Evolutionary conservation across 2,888 invertebrate species (phyloP).

Genomic region (Dendrolimus houi): DNA sequence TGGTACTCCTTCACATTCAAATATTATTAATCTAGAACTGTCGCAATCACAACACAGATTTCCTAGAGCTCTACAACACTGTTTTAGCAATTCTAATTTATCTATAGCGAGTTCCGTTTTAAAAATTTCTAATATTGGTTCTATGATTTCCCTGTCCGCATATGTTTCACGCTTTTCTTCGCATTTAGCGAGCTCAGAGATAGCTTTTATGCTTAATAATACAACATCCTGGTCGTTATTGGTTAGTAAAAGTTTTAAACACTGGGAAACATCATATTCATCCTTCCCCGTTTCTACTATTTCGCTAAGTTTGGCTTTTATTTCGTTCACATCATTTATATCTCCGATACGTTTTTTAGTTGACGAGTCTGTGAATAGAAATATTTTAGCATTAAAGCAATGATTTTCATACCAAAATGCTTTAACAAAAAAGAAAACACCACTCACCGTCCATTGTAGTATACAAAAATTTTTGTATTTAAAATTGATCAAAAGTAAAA

Average conservation of each 20-base stretch:
- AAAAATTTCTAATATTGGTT: conserved; percentile 74
- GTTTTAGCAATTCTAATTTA: conserved; percentile 77
- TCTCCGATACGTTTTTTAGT: conserved; percentile 60
- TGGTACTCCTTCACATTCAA: conserved; percentile 63
- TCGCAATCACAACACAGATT: conserved; percentile 94
- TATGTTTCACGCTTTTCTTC: conserved; percentile 84
- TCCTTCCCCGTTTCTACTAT: conserved; percentile 61
- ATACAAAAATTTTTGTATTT: too few relatives aligned
- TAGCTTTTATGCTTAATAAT: conserved; percentile 79
- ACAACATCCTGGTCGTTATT: conserved; percentile 68
- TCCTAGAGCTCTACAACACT: conserved; percentile 88
- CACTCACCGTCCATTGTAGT: too few relatives aligned
- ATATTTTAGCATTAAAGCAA: too few relatives aligned
- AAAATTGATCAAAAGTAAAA: too few relatives aligned
- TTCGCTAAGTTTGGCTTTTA: conserved; percentile 60
- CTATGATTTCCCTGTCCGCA: conserved; percentile 77
- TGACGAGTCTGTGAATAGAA: conserved; percentile 32
- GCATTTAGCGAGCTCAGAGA: conserved; percentile 89
- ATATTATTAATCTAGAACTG: conserved; percentile 75
- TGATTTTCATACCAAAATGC: too few relatives aligned
- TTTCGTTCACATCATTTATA: conserved; percentile 51
- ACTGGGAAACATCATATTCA: conserved; percentile 58
- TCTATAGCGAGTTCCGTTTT: conserved; percentile 42
- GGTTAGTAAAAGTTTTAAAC: conserved; percentile 55
- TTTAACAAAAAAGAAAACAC: too few relatives aligned